Evolutionary conservation across 2,113 vertebrate species (phyloP).

Genomic region (Asarcornis scutulata): DNA sequence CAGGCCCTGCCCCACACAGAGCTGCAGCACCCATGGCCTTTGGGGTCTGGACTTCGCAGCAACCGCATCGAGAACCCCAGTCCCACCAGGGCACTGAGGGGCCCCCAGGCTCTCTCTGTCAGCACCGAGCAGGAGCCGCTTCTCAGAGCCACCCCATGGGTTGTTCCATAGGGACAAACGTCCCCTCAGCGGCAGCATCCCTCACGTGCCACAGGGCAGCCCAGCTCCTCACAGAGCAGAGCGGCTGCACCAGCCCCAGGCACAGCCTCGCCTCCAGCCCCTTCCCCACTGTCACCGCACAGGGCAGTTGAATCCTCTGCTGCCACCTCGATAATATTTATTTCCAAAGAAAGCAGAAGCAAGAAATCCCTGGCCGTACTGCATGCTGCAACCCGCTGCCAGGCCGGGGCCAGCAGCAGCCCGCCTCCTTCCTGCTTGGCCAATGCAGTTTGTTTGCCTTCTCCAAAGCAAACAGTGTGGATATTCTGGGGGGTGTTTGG

Average conservation of each 20-base stretch:
- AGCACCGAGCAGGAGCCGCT: background rate
- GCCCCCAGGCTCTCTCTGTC: accelerated
- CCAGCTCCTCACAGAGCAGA: accelerated
- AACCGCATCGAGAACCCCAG: accelerated
- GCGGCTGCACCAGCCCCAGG: background rate
- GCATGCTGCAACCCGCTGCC: accelerated
- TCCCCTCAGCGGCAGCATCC: background rate
- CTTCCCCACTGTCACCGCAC: background rate
- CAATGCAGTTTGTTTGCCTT: background rate
- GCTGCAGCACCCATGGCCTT: no score
- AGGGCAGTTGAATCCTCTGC: background rate
- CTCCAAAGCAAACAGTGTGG: background rate
- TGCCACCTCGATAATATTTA: accelerated
- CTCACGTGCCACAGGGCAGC: background rate
- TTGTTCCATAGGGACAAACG: accelerated
- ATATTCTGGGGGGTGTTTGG: background rate
- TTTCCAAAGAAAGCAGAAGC: constrained; percentile 7
- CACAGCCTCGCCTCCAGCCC: background rate
- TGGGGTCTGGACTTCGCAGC: no score
- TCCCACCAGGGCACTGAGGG: accelerated
- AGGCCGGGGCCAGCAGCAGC: background rate
- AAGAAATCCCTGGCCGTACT: background rate
- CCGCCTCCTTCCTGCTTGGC: background rate
- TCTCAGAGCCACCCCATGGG: accelerated
- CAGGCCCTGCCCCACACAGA: background rate